These are phyloP conservation scores for Clitarchus hookeri DNA, from an alignment of 2,888 invertebrate species.

Conservation along the genomic window DNA sequence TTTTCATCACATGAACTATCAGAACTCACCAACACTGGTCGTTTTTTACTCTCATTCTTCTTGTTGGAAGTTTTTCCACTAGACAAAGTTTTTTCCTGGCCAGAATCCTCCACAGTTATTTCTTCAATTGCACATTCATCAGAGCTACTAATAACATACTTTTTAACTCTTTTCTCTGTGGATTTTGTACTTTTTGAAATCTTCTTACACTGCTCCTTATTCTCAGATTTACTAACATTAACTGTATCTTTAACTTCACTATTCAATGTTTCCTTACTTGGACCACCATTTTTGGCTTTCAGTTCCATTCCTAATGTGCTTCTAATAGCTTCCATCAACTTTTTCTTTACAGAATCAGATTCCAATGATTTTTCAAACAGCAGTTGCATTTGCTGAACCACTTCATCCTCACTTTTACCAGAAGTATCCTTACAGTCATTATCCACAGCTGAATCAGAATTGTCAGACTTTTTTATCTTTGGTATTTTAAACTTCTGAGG, in stretches of 20 bases:
- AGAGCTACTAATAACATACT: not conserved
- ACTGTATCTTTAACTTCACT: not conserved
- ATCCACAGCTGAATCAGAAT: not conserved
- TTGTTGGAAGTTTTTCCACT: not conserved
- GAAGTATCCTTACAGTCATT: not conserved
- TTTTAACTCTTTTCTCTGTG: not conserved
- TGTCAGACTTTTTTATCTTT: conserved; percentile 51
- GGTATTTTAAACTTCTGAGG: conserved; percentile 62
- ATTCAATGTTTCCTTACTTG: not conserved
- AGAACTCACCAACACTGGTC: not conserved
- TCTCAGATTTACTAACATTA: not conserved
- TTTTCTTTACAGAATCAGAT: not conserved
- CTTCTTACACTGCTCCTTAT: not conserved
- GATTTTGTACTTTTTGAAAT: not conserved
- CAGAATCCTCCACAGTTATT: not conserved
- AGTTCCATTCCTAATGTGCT: not conserved
- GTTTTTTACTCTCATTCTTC: not conserved
- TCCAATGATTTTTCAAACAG: not conserved
- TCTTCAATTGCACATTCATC: not conserved
- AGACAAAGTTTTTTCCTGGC: not conserved
- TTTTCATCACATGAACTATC: conserved; percentile 5
- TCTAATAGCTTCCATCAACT: not conserved
- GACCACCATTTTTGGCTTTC: not conserved
- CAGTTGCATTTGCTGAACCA: not conserved
- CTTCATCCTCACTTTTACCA: conserved; percentile 21